phyloP scores from a whole-genome alignment of 1,140 invertebrate genomes.

The Drosophila sproati region DNA sequence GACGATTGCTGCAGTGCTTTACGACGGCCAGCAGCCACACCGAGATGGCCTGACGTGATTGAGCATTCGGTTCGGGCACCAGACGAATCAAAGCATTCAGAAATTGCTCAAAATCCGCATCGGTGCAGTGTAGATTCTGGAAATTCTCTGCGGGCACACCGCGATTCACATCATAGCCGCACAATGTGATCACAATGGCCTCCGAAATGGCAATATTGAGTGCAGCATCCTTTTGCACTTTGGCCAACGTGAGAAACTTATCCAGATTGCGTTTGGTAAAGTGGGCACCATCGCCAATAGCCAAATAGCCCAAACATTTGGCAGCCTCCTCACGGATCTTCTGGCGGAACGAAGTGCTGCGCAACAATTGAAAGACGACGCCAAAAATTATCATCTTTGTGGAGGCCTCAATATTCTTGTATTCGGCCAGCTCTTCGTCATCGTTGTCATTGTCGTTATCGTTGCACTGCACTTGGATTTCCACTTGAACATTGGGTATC shows the following conservation, averaged over 20 bases:
- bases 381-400: conserved; percentile 76
- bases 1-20: conserved; percentile 90
- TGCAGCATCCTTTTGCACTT: conserved; percentile 79
- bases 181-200: conserved; percentile 75
- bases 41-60: conserved; percentile 90
- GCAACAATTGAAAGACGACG: conserved; percentile 70
- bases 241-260: conserved; percentile 73
- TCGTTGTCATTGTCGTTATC: conserved; percentile 56
- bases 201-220: conserved; percentile 84
- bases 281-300: conserved; percentile 80
- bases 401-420: conserved; percentile 62
- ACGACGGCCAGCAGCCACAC: conserved; percentile 93
- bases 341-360: conserved; percentile 69
- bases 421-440: conserved; percentile 70
- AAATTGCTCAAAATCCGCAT: conserved; percentile 88
- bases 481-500: conserved; percentile 78
- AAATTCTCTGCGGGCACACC: conserved; percentile 88
- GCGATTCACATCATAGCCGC: conserved; percentile 85
- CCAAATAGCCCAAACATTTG: conserved; percentile 78
- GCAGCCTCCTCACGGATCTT: conserved; percentile 80
- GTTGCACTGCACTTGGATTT: conserved; percentile 56
- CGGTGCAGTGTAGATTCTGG: conserved; percentile 80
- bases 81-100: conserved; percentile 89
- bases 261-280: conserved; percentile 79
- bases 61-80: conserved; percentile 91